These are phyloP conservation scores for Etia nguti DNA, from an alignment of 2,113 vertebrate species.

Conservation along the genomic window DNA sequence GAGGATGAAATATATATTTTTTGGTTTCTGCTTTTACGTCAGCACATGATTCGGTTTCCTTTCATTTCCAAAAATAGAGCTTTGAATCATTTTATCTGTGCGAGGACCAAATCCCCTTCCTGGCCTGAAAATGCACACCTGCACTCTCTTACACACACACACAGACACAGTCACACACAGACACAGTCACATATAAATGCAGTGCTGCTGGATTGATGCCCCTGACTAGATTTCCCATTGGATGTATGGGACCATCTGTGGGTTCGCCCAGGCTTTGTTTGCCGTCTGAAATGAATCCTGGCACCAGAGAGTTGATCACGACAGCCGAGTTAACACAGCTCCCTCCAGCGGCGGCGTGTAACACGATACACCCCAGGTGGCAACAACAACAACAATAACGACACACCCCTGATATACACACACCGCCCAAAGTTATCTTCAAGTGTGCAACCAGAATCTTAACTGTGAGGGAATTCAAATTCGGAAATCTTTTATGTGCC, in stretches of 20 bases:
- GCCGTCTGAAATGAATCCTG: conserved; percentile 37
- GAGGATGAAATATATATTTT: not conserved
- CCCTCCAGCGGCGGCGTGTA: not conserved
- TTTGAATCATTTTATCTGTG: not conserved
- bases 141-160: not conserved
- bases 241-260: conserved; percentile 48
- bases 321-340: conserved; percentile 4
- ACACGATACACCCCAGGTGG: not conserved
- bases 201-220: conserved; percentile 13
- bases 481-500: not conserved
- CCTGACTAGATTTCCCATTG: conserved; percentile 46
- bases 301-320: conserved; percentile 32
- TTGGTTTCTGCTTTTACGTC: not conserved
- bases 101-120: not conserved
- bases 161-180: not conserved
- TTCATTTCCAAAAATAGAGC: not conserved
- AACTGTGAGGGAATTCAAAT: not conserved
- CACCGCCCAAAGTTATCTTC: not conserved
- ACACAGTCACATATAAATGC: not conserved
- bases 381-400: not conserved
- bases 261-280: conserved; percentile 27
- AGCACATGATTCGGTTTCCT: not conserved
- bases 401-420: not conserved
- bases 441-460: not conserved
- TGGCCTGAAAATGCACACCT: not conserved